Evolutionary conservation across 2,113 vertebrate species (phyloP).

Genomic region (Microcebus murinus): DNA sequence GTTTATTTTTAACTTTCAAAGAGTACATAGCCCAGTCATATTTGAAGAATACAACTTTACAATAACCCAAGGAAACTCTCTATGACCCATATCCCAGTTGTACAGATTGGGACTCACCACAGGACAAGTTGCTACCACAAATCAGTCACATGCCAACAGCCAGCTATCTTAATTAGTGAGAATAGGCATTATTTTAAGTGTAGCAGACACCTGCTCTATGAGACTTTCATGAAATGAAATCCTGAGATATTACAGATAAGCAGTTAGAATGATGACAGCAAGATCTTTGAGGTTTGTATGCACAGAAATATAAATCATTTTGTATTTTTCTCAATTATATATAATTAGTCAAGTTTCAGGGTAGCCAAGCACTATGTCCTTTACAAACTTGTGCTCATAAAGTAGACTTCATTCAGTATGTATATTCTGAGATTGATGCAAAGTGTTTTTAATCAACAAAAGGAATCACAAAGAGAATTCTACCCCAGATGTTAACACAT

Average conservation of each 20-base stretch:
- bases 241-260: not conserved
- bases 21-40: not conserved
- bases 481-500: not conserved
- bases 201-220: not conserved
- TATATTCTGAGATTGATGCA: not conserved
- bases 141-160: not conserved
- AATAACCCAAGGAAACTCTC: not conserved
- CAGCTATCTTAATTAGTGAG: not conserved
- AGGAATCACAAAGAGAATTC: not conserved
- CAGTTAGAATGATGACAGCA: not conserved
- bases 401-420: not conserved
- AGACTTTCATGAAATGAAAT: not conserved
- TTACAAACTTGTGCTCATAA: not conserved
- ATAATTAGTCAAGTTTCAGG: not conserved
- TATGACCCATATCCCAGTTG: not conserved
- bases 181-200: not conserved
- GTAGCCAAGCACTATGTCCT: not conserved
- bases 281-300: not conserved
- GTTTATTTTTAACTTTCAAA: not conserved
- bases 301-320: not conserved
- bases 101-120: not conserved
- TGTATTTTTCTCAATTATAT: not conserved
- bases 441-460: constrained; percentile 23
- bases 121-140: not conserved
- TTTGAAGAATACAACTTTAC: not conserved